phyloP scores from a whole-genome alignment of 1,140 invertebrate species.

The Drosophila fuyamai region DNA sequence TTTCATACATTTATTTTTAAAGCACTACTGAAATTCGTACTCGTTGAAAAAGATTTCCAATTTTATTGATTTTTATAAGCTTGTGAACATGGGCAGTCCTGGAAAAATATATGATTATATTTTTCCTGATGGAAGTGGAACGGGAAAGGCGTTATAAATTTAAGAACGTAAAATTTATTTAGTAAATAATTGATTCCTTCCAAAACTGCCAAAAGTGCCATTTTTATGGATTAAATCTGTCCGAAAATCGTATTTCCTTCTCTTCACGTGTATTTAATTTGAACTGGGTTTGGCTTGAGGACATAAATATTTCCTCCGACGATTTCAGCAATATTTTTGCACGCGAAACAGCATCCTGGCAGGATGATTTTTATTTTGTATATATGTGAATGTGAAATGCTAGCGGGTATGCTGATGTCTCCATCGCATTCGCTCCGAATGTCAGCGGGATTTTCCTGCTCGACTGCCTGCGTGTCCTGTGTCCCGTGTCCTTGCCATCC shows the following conservation, averaged over 20 bases:
- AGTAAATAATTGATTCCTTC: too few species aligned
- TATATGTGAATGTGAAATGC: slow-evolving; percentile 50
- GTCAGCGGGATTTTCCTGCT: slow-evolving; percentile 40
- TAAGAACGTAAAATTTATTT: too few species aligned
- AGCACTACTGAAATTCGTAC: too few species aligned
- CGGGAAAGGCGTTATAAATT: too few species aligned
- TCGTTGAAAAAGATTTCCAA: too few species aligned
- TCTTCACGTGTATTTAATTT: slow-evolving; percentile 27
- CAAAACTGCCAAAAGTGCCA: too few species aligned
- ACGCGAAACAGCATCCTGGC: slow-evolving; percentile 20
- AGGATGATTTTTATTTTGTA: slow-evolving; percentile 27
- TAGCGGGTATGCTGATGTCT: slow-evolving; percentile 62
- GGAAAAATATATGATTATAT: too few species aligned
- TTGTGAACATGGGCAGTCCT: too few species aligned
- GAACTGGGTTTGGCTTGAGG: slow-evolving; percentile 5
- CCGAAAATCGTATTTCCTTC: not conserved
- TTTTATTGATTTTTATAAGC: too few species aligned
- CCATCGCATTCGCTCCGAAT: slow-evolving; percentile 40
- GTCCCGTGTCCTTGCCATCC: slow-evolving; percentile 55
- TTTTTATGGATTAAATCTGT: not conserved
- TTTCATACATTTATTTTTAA: too few species aligned
- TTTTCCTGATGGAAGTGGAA: too few species aligned
- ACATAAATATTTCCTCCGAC: slow-evolving; percentile 30
- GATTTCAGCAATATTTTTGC: slow-evolving; percentile 20
- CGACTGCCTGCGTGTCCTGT: slow-evolving; percentile 22